phyloP scores from a whole-genome alignment of 2,888 invertebrate species.

The Rhorus exstirpatorius region DNA sequence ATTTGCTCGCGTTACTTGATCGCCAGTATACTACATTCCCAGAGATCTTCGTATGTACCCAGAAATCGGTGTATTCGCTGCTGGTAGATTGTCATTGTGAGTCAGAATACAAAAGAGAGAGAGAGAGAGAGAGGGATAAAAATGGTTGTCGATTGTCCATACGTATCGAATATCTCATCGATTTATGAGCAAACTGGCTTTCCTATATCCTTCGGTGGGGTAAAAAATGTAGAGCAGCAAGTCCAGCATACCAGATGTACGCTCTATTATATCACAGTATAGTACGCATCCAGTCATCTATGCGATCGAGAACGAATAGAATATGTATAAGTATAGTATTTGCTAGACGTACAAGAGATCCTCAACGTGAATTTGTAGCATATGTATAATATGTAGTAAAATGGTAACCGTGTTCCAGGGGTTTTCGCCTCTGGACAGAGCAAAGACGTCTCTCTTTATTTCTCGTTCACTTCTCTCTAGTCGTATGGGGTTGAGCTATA shows the following conservation, averaged over 20 bases:
- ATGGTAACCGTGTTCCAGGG: slow-evolving; percentile 40
- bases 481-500: slow-evolving; percentile 70
- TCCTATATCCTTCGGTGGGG: slow-evolving; percentile 52
- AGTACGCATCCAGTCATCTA: slow-evolving; percentile 8
- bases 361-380: slow-evolving; percentile 4
- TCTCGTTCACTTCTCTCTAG: slow-evolving; percentile 45
- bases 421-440: slow-evolving; percentile 45
- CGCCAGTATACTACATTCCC: no score
- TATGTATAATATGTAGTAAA: slow-evolving; percentile 27
- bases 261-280: slow-evolving; percentile 41
- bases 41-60: no score
- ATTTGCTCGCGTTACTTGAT: no score
- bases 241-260: slow-evolving; percentile 20
- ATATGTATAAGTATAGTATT: not conserved
- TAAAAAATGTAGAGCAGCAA: slow-evolving; percentile 18
- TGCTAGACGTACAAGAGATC: slow-evolving; percentile 1
- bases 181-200: slow-evolving; percentile 55
- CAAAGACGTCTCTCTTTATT: not conserved
- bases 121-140: slow-evolving; percentile 41
- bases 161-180: slow-evolving; percentile 65
- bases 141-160: slow-evolving; percentile 56
- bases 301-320: slow-evolving; percentile 51
- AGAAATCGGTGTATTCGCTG: no score
- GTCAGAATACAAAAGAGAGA: slow-evolving; percentile 6
- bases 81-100: no score